phyloP scores from a whole-genome alignment of 2,888 invertebrate genomes.

The Lithophane socia region DNA sequence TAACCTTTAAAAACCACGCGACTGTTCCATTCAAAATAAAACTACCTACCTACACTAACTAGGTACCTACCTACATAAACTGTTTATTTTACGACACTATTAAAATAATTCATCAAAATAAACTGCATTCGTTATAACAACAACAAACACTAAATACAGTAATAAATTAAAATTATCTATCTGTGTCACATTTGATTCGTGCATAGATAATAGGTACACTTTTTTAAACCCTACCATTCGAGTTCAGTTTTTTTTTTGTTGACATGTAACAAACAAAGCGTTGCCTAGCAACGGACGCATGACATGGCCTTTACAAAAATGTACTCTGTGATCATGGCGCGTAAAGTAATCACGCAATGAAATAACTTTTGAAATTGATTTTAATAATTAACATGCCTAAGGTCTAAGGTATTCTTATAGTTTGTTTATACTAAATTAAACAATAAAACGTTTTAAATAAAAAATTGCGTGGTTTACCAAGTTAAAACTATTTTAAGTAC shows the following conservation, averaged over 20 bases:
- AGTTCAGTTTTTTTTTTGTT: conserved; percentile 31
- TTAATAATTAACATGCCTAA: background rate
- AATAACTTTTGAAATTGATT: conserved; percentile 29
- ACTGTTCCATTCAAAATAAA: conserved; percentile 21
- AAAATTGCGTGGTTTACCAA: background rate
- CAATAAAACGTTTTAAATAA: background rate
- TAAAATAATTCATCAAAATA: conserved; percentile 3
- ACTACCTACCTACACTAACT: background rate
- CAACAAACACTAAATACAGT: background rate
- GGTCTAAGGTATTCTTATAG: background rate
- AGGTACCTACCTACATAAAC: background rate
- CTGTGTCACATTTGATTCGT: background rate
- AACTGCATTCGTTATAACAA: conserved; percentile 15
- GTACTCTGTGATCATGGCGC: conserved; percentile 22
- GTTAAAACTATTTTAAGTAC: background rate
- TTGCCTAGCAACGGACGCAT: conserved; percentile 53
- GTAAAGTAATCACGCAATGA: conserved; percentile 29
- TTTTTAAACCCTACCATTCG: too few species aligned
- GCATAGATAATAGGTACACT: too few species aligned
- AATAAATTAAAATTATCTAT: conserved; percentile 26
- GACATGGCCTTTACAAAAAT: background rate
- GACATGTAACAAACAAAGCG: conserved; percentile 41
- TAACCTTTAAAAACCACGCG: conserved; percentile 10
- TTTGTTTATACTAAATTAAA: background rate
- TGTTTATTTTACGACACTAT: conserved; percentile 9